A percentile compares a stretch with the other conserved stretches of the same genome.
These are phyloP conservation scores for Boloria euphrosyne DNA, from an alignment of 2,888 invertebrate genomes.

Conservation along the genomic window DNA sequence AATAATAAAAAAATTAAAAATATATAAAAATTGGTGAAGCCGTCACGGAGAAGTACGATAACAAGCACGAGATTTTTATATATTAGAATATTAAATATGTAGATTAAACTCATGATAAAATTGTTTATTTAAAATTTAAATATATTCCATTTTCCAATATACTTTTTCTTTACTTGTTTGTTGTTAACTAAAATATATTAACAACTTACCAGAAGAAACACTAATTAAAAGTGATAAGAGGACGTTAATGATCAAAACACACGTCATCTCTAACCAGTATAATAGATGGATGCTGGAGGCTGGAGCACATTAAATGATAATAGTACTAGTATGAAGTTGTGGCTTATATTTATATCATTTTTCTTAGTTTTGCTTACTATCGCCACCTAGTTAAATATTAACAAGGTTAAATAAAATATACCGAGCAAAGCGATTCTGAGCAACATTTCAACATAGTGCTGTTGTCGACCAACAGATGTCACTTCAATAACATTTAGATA, in stretches of 20 bases:
- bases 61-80: too few species aligned
- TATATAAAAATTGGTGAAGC: too few species aligned
- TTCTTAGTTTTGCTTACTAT: neutral
- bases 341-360: constrained; percentile 4
- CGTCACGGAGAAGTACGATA: too few species aligned
- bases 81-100: too few species aligned
- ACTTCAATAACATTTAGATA: neutral
- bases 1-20: too few species aligned
- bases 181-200: neutral
- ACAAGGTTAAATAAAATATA: neutral
- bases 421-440: neutral
- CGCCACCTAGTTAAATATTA: constrained; percentile 1
- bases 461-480: constrained; percentile 1
- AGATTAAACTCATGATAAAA: too few species aligned
- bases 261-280: constrained; percentile 10
- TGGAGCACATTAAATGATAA: constrained; percentile 2
- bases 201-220: constrained; percentile 18
- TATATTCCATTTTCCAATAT: too few species aligned
- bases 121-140: too few species aligned
- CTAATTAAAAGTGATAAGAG: constrained; percentile 19
- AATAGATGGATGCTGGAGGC: constrained; percentile 20
- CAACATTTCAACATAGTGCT: neutral
- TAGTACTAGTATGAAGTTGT: neutral
- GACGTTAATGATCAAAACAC: constrained; percentile 9
- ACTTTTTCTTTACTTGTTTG: too few species aligned